These are phyloP conservation scores for Distichodus sexfasciatus DNA, from an alignment of 2,797 vertebrate genomes.

Conservation along the genomic window DNA sequence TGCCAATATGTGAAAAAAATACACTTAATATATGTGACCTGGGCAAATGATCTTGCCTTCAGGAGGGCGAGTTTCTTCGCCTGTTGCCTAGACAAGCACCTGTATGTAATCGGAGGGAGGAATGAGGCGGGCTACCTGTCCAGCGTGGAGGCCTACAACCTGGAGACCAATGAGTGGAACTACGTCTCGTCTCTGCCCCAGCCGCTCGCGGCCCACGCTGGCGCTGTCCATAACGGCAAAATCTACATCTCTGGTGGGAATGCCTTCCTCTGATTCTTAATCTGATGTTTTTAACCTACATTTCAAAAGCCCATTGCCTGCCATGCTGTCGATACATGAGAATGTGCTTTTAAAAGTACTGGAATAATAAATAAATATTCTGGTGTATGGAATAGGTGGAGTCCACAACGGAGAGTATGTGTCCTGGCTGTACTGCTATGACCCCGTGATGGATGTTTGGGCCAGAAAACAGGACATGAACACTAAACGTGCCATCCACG, in stretches of 20 bases:
- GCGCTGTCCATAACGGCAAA: constrained; percentile 95
- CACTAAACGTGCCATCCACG: constrained; percentile 97
- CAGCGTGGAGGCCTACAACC: constrained; percentile 96
- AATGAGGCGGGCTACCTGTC: constrained; percentile 97
- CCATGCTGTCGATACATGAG: too few relatives aligned
- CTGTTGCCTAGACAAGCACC: constrained; percentile 93
- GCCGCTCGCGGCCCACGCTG: constrained; percentile 94
- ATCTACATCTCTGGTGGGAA: constrained; percentile 97
- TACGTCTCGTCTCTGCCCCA: constrained; percentile 94
- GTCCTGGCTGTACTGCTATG: constrained; percentile 99
- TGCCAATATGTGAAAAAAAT: constrained; percentile 1
- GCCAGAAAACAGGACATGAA: constrained; percentile 99
- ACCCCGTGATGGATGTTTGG: constrained; percentile 98
- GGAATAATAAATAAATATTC: not conserved
- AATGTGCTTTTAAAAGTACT: not conserved
- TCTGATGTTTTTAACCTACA: too few relatives aligned
- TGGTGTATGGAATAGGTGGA: constrained; percentile 76
- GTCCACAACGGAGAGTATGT: constrained; percentile 99
- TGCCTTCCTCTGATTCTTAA: not conserved
- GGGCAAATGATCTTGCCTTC: constrained; percentile 47
- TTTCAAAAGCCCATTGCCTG: too few relatives aligned
- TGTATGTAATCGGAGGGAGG: constrained; percentile 95
- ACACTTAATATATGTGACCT: constrained; percentile 8
- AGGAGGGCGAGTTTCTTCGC: constrained; percentile 99
- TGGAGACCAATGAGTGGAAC: constrained; percentile 98